Evolutionary conservation across 2,113 vertebrate species (phyloP).

Genomic region (Pseudopipra pipra): DNA sequence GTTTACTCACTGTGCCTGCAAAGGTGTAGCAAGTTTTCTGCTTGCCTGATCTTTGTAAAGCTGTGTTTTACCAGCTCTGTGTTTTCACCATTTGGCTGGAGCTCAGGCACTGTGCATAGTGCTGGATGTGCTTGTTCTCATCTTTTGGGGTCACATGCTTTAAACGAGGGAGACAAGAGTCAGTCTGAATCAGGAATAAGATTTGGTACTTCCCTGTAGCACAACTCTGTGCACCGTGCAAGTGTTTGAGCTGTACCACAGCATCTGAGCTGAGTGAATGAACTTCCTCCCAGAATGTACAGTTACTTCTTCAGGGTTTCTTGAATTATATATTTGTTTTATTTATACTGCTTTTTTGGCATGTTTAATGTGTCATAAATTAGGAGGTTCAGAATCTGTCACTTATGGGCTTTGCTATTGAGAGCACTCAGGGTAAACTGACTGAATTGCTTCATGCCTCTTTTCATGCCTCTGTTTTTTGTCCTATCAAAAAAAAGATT

Average conservation of each 20-base stretch:
- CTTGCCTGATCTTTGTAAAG: background rate
- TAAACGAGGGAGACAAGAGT: background rate
- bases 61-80: background rate
- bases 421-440: accelerated
- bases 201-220: background rate
- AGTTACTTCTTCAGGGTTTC: background rate
- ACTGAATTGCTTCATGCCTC: background rate
- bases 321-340: background rate
- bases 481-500: background rate
- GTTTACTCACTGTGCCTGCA: background rate
- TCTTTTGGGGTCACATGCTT: background rate
- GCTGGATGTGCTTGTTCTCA: background rate
- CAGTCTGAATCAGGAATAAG: background rate
- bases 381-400: background rate
- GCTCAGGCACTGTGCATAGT: background rate
- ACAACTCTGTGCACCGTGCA: background rate
- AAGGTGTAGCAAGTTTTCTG: background rate
- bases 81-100: background rate
- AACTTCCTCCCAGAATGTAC: background rate
- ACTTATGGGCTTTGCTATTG: background rate
- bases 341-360: background rate
- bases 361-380: background rate
- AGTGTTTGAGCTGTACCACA: background rate
- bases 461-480: background rate
- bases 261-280: background rate